Base-by-base conservation (phyloP, 2,888 invertebrate species). In the Abscondita cerata region DNA sequence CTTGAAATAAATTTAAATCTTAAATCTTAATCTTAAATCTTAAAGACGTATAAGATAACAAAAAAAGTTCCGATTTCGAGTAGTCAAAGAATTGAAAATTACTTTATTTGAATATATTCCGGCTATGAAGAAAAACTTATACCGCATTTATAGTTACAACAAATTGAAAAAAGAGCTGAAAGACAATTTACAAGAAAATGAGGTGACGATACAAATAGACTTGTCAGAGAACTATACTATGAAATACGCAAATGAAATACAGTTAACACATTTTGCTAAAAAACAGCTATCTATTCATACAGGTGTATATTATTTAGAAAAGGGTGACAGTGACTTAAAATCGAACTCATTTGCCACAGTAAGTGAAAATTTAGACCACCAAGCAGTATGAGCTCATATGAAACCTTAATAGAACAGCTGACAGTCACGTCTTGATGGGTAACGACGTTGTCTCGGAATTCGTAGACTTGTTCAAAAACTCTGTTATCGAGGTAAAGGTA, bases 291-390 rank as follows among this genome's bases (percentile, higher is more conserved):
- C 18, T 16, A 13, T 18, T 41, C 36, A 36, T 15, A 41, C 41
- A 41, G 41, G 41, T 15, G 13, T 41, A 25, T 25, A 25, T 25
- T 25, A 25, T 25, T 25, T 25, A 6, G 4, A 6, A 25, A 25
- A 6, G 2, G 2, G 25, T 25, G 6, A 25, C 25, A 6, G 18
- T 15, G 18, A 46, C 41, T 62, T 61, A 41, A 3, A 68, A 59
- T 57, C 66, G 4, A 64, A 18, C 15, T 60, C 62, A 25, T 68
- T 68, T 66, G 66, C 64, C 38, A 65, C 67, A 31, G 67, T 65
- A 15, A 67, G 67, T 57, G 62, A 67, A 54, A 67, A 68, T 59
- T 66, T 67, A 25, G 67, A 67, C 46, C 65, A 68, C 34, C 66
- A 66, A 52, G 66, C 68, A 16, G 51, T 68, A 59, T 68, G 65